phyloP scores from a whole-genome alignment of 2,888 invertebrate genomes.

The Thelaira solivaga region DNA sequence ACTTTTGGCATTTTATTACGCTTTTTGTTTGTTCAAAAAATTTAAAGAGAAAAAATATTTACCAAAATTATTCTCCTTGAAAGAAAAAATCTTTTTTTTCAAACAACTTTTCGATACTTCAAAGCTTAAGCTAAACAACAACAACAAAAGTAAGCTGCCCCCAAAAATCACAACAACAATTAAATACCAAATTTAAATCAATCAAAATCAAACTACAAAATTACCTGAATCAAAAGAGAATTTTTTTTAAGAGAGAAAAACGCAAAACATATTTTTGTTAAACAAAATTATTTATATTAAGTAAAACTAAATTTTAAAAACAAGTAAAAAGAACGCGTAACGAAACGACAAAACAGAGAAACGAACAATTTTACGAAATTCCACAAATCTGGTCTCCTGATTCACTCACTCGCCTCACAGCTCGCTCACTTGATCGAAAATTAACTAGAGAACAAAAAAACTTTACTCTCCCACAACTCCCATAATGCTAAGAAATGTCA shows the following conservation, averaged over 20 bases:
- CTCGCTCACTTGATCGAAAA: too few relatives aligned
- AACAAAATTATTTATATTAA: slow-evolving; percentile 64
- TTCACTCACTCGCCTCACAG: slow-evolving; percentile 1
- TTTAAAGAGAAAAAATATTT: too few relatives aligned
- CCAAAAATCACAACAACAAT: slow-evolving; percentile 6
- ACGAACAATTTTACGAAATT: slow-evolving; percentile 17
- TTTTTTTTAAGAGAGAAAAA: slow-evolving; percentile 45
- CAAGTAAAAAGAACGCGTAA: too few relatives aligned
- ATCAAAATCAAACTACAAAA: slow-evolving; percentile 72
- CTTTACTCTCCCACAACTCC: neutral
- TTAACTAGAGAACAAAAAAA: neutral
- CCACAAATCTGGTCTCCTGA: neutral
- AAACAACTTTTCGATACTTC: slow-evolving; percentile 39
- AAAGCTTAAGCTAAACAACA: too few relatives aligned
- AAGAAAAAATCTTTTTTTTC: slow-evolving; percentile 3
- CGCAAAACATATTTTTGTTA: slow-evolving; percentile 64
- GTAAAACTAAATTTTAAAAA: slow-evolving; percentile 44
- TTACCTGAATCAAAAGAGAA: slow-evolving; percentile 70
- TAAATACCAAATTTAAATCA: slow-evolving; percentile 28
- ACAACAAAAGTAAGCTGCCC: neutral
- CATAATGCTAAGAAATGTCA: slow-evolving; percentile 48
- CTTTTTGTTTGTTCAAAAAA: slow-evolving; percentile 25
- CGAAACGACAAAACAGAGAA: slow-evolving; percentile 10
- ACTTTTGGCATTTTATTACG: slow-evolving; percentile 65
- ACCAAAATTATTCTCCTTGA: too few relatives aligned